Evolutionary conservation across 1,140 invertebrate genomes (phyloP).

Genomic region (Oscheius sp.): DNA sequence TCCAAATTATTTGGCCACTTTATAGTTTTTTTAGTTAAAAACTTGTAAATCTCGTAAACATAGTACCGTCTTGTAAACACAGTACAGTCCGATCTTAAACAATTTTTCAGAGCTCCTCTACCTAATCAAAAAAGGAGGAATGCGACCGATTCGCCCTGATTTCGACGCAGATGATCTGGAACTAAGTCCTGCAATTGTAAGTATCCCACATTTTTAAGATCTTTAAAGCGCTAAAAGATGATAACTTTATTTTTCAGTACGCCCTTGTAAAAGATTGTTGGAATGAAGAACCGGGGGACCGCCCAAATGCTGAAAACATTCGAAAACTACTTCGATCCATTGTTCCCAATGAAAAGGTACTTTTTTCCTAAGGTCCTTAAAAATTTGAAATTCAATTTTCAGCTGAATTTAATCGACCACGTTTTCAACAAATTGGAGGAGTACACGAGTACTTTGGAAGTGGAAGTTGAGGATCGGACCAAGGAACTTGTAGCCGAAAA

Average conservation of each 20-base stretch:
- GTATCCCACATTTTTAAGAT: too few relatives aligned
- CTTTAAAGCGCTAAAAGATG: too few relatives aligned
- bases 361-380: too few relatives aligned
- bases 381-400: constrained; percentile 69
- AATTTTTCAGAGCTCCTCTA: constrained; percentile 42
- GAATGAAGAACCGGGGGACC: constrained; percentile 78
- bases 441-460: constrained; percentile 77
- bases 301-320: constrained; percentile 80
- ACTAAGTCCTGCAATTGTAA: constrained; percentile 17
- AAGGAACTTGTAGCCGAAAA: constrained; percentile 89
- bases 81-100: too few relatives aligned
- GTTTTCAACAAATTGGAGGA: constrained; percentile 83
- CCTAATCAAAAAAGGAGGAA: constrained; percentile 35
- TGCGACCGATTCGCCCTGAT: constrained; percentile 16
- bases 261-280: constrained; percentile 61
- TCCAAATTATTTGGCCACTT: too few relatives aligned
- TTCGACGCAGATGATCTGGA: constrained; percentile 26
- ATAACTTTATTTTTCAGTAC: too few relatives aligned
- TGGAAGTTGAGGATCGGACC: constrained; percentile 83
- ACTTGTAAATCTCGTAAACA: too few relatives aligned
- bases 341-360: constrained; percentile 22
- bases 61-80: too few relatives aligned
- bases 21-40: too few relatives aligned
- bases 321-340: constrained; percentile 61
- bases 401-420: constrained; percentile 78